phyloP scores from a whole-genome alignment of 2,888 invertebrate genomes.

The Scaeva pyrastri region DNA sequence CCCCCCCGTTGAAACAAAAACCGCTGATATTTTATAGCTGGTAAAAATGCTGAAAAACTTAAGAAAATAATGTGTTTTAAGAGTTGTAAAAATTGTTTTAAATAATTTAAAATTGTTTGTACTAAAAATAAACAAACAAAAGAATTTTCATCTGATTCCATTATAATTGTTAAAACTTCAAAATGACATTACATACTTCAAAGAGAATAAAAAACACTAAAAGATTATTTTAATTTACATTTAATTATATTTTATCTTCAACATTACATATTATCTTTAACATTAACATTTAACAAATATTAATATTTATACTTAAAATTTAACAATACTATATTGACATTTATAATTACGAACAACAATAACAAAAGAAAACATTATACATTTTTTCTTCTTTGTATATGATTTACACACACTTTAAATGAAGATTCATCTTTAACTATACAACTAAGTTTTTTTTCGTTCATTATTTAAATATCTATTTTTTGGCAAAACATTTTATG shows the following conservation, averaged over 20 bases:
- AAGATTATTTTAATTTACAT: neutral
- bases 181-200: too few species aligned
- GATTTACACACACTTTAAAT: neutral
- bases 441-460: neutral
- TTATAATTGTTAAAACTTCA: too few species aligned
- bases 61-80: too few species aligned
- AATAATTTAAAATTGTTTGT: too few species aligned
- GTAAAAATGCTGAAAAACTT: too few species aligned
- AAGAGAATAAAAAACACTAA: neutral
- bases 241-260: neutral
- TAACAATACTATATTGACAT: slow-evolving; percentile 28
- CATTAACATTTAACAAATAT: neutral
- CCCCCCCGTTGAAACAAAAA: too few species aligned
- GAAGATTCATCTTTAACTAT: slow-evolving; percentile 9
- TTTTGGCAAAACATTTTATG: neutral
- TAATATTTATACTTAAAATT: slow-evolving; percentile 6
- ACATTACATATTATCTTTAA: neutral
- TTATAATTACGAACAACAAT: neutral
- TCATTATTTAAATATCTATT: neutral
- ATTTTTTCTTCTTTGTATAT: neutral
- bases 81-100: too few species aligned
- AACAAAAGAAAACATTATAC: slow-evolving; percentile 3
- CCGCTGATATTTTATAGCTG: too few species aligned
- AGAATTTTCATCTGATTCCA: too few species aligned
- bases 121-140: too few species aligned